These are phyloP conservation scores for Caenorhabditis angaria DNA, from an alignment of 2,888 invertebrate species.

Conservation along the genomic window DNA sequence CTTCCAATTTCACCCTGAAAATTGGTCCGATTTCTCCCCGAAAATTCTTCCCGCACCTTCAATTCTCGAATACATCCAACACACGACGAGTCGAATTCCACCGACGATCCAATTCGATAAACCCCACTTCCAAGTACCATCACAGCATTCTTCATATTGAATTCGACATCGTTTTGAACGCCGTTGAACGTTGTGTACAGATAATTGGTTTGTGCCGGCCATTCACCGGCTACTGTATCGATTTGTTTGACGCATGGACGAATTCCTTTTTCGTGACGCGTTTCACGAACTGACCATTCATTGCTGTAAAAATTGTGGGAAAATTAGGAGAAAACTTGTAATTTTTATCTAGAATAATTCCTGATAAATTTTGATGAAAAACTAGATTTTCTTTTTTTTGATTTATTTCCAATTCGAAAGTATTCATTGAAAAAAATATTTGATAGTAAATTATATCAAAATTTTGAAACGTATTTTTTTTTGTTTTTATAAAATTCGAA, in stretches of 20 bases:
- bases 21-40: no score
- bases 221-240: slow-evolving; percentile 98
- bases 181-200: slow-evolving; percentile 97
- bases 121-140: slow-evolving; percentile 82
- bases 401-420: no score
- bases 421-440: no score
- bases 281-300: slow-evolving; percentile 71
- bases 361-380: background rate
- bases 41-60: no score
- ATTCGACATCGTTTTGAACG: slow-evolving; percentile 80
- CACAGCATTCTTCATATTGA: slow-evolving; percentile 67
- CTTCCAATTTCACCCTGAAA: no score
- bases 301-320: slow-evolving; percentile 73
- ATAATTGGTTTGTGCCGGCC: slow-evolving; percentile 98
- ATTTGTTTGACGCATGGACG: slow-evolving; percentile 93
- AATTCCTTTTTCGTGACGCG: slow-evolving; percentile 76
- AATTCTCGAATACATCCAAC: slow-evolving; percentile 93
- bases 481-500: no score
- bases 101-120: slow-evolving; percentile 92
- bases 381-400: no score
- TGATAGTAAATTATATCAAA: no score
- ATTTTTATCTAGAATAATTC: no score
- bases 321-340: no score
- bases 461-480: no score
- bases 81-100: slow-evolving; percentile 99